A percentile compares a stretch with the other conserved stretches of the same genome.
Conservation (phyloP, 2,113 vertebrate species). For the Leucopternis melanops region DNA sequence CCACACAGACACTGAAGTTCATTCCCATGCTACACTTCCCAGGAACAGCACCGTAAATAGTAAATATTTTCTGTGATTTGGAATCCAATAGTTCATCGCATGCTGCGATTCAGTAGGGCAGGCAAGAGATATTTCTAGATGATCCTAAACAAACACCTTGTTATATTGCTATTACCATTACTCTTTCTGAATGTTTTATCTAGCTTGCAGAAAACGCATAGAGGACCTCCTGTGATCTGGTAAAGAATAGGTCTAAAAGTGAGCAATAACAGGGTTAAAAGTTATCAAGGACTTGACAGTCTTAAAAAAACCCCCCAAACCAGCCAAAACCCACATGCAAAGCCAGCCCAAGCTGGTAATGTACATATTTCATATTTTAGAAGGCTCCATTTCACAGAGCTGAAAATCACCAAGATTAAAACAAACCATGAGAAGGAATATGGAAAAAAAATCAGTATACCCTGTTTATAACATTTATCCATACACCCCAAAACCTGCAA, state of each 20-base stretch:
- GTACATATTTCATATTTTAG: fast-evolving
- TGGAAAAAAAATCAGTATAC: neutral
- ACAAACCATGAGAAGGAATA: neutral
- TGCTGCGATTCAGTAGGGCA: slow-evolving; percentile 22
- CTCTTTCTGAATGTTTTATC: neutral
- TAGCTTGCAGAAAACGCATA: fast-evolving
- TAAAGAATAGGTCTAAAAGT: neutral
- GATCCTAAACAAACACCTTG: slow-evolving; percentile 16
- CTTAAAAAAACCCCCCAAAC: neutral
- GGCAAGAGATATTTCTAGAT: slow-evolving; percentile 30
- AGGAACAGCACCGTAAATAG: slow-evolving; percentile 46
- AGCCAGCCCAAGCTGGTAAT: neutral
- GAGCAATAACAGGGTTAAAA: neutral
- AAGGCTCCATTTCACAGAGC: neutral
- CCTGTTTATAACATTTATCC: neutral
- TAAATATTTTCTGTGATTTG: slow-evolving; percentile 56
- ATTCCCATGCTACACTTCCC: slow-evolving; percentile 56
- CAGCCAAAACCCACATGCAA: neutral
- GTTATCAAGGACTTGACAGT: neutral
- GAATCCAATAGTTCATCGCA: slow-evolving; percentile 18
- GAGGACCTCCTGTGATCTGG: neutral
- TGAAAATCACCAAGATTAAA: neutral
- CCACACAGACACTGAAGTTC: slow-evolving; percentile 27
- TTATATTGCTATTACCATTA: neutral
- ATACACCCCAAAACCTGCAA: neutral